A percentile compares a stretch with the other conserved stretches of the same genome.
phyloP scores from a whole-genome alignment of 2,113 vertebrate species.

The Cheirogaleus medius region DNA sequence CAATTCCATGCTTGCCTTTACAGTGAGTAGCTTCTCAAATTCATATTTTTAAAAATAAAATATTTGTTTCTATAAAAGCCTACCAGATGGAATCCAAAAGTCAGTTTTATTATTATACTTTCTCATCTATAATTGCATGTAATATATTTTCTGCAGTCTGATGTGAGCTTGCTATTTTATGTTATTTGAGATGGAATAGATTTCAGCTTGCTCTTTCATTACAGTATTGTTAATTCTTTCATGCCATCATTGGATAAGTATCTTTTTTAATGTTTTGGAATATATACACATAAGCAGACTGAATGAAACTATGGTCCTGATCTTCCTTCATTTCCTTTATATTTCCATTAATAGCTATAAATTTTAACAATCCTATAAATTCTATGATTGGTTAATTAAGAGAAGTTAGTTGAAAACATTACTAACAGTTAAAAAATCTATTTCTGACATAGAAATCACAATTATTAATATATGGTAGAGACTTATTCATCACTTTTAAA shows the following conservation, averaged over 20 bases:
- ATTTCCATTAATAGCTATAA: background rate
- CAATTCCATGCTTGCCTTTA: background rate
- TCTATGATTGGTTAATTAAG: background rate
- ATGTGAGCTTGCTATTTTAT: background rate
- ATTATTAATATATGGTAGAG: background rate
- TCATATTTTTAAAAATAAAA: background rate
- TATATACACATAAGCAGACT: background rate
- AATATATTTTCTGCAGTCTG: background rate
- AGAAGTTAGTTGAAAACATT: background rate
- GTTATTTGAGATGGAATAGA: slow-evolving; percentile 26
- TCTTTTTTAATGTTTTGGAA: slow-evolving; percentile 27
- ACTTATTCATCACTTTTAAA: background rate
- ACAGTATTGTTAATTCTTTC: background rate
- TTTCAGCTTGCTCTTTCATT: background rate
- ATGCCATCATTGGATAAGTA: slow-evolving; percentile 3
- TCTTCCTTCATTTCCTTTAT: background rate
- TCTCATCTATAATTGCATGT: background rate
- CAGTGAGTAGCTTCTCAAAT: background rate
- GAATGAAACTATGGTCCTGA: background rate
- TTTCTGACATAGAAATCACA: background rate
- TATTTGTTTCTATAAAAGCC: background rate
- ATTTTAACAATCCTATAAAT: background rate
- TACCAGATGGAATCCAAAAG: background rate
- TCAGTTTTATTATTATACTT: background rate
- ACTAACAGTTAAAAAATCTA: background rate